These are phyloP conservation scores for Pseudorectes ferrugineus DNA, from an alignment of 2,113 vertebrate genomes.

Conservation along the genomic window DNA sequence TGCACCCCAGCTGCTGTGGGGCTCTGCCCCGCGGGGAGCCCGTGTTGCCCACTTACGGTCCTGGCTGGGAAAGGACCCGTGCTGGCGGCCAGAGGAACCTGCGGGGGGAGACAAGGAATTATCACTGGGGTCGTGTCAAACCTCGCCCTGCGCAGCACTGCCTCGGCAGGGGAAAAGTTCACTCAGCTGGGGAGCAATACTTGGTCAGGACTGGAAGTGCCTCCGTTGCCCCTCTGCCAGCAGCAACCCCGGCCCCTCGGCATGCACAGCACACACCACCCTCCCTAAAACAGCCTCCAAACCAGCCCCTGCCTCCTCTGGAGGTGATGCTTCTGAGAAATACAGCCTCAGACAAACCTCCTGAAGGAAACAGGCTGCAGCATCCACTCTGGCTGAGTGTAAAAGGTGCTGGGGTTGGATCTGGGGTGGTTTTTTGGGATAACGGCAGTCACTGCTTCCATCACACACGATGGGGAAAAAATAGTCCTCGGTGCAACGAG, in stretches of 20 bases:
- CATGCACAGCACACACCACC: background rate
- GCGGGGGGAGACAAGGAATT: constrained; percentile 15
- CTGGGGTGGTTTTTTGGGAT: background rate
- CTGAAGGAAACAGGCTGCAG: background rate
- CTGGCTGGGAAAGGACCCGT: background rate
- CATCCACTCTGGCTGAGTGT: background rate
- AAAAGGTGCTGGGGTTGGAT: background rate
- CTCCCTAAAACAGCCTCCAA: background rate
- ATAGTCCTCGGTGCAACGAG: background rate
- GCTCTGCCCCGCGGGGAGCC: background rate
- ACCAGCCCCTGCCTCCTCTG: background rate
- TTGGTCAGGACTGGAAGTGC: background rate
- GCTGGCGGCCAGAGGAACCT: constrained; percentile 45
- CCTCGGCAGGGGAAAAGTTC: background rate
- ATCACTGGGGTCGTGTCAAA: background rate
- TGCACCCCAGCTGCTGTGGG: background rate
- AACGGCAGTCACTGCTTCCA: accelerated
- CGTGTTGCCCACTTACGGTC: constrained; percentile 2
- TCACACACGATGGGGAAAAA: background rate
- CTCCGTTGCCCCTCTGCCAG: background rate
- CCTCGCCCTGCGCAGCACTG: background rate
- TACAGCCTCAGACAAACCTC: background rate
- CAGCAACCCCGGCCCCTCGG: background rate
- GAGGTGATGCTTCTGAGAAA: background rate
- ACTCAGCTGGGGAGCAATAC: background rate